Evolutionary conservation across 2,888 invertebrate species (phyloP).

Genomic region (Leucania comma): DNA sequence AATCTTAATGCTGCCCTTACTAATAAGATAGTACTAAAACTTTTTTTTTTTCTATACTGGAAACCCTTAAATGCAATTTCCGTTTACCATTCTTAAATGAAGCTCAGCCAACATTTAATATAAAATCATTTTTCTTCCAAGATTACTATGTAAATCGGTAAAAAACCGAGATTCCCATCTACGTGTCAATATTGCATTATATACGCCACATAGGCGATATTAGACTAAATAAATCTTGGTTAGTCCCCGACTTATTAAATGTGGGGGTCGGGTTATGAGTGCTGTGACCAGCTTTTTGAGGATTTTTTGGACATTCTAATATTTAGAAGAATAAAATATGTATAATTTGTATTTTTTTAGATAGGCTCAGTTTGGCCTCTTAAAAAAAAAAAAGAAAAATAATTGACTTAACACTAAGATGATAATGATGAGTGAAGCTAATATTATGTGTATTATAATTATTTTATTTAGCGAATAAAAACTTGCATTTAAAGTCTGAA

Average conservation of each 20-base stretch:
- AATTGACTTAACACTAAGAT: too few relatives aligned
- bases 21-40: background rate
- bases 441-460: too few relatives aligned
- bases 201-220: conserved; percentile 69
- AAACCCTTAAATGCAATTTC: background rate
- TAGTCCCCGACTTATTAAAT: conserved; percentile 74
- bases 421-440: too few relatives aligned
- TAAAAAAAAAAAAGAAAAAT: too few relatives aligned
- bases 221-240: conserved; percentile 75
- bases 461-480: too few relatives aligned
- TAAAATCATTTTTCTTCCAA: conserved; percentile 22
- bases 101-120: conserved; percentile 40
- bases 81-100: background rate
- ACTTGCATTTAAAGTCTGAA: too few relatives aligned
- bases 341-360: too few relatives aligned
- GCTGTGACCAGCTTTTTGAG: conserved; percentile 36
- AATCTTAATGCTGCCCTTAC: background rate
- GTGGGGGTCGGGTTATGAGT: conserved; percentile 63
- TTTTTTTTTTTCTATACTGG: background rate
- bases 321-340: background rate
- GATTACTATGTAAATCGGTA: conserved; percentile 49
- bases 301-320: conserved; percentile 10
- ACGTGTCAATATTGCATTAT: conserved; percentile 68
- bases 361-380: too few relatives aligned
- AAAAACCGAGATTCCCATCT: conserved; percentile 47